Base-by-base conservation (phyloP, 2,888 invertebrate species). In the Andrena praecox region DNA sequence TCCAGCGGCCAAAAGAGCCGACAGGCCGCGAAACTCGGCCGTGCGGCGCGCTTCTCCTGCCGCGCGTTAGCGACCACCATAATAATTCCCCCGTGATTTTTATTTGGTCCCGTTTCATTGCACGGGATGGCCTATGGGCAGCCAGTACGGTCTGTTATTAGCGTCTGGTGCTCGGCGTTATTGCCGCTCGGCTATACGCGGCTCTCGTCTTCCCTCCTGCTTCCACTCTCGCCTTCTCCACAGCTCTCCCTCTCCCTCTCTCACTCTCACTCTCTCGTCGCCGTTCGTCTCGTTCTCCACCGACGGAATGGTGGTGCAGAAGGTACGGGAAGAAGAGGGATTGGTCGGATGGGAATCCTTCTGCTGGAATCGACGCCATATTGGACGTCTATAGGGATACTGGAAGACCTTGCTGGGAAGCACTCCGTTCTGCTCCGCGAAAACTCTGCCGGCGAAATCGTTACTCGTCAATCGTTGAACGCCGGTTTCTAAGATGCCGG, bases 141-240 rank as follows among this genome's bases (percentile, higher is more conserved):
- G 92, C 91, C 91, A 91, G 93, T 91, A 92, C 89, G 93, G 92
- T 93, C 93, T 94, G 93, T 94, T 94, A 94, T 94, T 94, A 94
- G 93, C 93, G 94, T 94, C 94, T 93, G 93, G 92, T 93, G 93
- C 93, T 93, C 92, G 91, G 87, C 94, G 93, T 94, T 94, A 94
- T 94, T 94, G 93, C 94, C 89, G 89, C 85, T 83, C 89, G 91
- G 91, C 90, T 91, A 91, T 93, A 92, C 91, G 89, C 89, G 90
- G 86, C 86, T 88, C 90, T 87, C 88, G 87, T 89, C 81, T 80
- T 84, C 86, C 78, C 82, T 85, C 86, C 42, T 42, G 42, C 42
- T 85, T 85, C 77, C 77, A 74, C 82, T 76, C 76, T 74, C 76
- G 74, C 67, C 69, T 67, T 42, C 42, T 42, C 42, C 42, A 42